phyloP scores from a whole-genome alignment of 2,113 vertebrate species.

The Natator depressus region DNA sequence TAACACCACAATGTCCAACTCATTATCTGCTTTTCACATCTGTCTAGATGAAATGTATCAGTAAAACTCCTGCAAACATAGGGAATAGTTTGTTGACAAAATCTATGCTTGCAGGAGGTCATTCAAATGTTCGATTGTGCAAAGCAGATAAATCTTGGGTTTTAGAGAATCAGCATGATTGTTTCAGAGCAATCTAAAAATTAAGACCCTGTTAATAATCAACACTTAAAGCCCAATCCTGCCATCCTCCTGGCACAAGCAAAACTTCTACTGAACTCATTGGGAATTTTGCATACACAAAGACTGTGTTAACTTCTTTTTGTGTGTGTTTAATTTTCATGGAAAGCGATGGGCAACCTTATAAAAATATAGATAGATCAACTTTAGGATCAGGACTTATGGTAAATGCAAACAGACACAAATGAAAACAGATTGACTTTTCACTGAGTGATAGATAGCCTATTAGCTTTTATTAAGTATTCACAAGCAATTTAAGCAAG shows the following conservation, averaged over 20 bases:
- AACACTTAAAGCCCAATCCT: background rate
- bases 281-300: background rate
- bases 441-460: background rate
- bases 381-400: background rate
- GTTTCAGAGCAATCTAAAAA: background rate
- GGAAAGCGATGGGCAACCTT: background rate
- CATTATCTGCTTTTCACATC: conserved; percentile 40
- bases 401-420: background rate
- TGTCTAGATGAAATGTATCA: conserved; percentile 24
- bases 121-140: conserved; percentile 11
- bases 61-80: background rate
- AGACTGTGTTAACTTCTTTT: background rate
- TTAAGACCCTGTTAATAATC: conserved; percentile 28
- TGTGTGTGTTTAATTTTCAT: background rate
- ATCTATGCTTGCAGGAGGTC: conserved; percentile 13
- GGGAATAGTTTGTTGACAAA: conserved; percentile 11
- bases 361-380: background rate
- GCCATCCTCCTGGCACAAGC: background rate
- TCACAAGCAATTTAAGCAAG: background rate
- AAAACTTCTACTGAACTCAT: background rate
- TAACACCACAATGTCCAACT: background rate
- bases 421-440: background rate
- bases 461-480: background rate
- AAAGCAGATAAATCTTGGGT: background rate
- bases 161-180: background rate